phyloP scores from a whole-genome alignment of 1,140 invertebrate genomes.

The Drosophila fuyamai region DNA sequence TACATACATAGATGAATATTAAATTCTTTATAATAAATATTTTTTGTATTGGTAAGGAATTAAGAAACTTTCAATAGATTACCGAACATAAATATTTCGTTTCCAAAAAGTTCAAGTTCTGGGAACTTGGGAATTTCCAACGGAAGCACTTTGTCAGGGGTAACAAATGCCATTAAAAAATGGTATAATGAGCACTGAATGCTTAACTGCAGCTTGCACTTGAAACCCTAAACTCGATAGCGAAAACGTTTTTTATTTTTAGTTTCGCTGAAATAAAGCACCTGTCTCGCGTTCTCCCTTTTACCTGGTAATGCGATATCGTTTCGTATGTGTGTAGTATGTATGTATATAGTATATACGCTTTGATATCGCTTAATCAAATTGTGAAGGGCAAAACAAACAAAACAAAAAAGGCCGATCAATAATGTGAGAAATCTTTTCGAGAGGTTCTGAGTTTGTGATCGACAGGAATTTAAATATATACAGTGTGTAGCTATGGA shows the following conservation, averaged over 20 bases:
- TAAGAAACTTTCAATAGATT: neutral
- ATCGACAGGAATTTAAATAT: slow-evolving; percentile 33
- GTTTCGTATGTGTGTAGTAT: slow-evolving; percentile 17
- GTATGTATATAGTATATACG: slow-evolving; percentile 1
- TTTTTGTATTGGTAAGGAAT: neutral
- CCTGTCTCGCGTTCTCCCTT: slow-evolving; percentile 25
- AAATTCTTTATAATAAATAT: no score
- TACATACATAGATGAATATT: no score
- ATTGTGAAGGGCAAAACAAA: slow-evolving; percentile 13
- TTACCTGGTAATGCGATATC: slow-evolving; percentile 47
- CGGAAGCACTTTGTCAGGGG: slow-evolving; percentile 9
- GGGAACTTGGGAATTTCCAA: neutral
- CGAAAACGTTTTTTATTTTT: slow-evolving; percentile 35
- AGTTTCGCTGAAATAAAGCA: slow-evolving; percentile 53
- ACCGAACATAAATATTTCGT: neutral
- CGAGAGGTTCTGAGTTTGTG: slow-evolving; percentile 12
- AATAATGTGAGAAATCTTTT: slow-evolving; percentile 35
- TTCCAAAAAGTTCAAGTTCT: neutral
- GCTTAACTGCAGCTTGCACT: slow-evolving; percentile 41
- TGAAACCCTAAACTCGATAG: slow-evolving; percentile 31
- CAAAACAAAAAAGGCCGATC: slow-evolving; percentile 13
- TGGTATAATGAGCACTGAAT: slow-evolving; percentile 8
- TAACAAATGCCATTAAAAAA: slow-evolving; percentile 4
- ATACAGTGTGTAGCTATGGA: slow-evolving; percentile 7
- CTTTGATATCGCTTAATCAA: slow-evolving; percentile 46